Evolutionary conservation across 1,140 invertebrate genomes (phyloP), one percentile per base, ranked within the genome.

Genomic region (Cherax quadricarinatus): DNA sequence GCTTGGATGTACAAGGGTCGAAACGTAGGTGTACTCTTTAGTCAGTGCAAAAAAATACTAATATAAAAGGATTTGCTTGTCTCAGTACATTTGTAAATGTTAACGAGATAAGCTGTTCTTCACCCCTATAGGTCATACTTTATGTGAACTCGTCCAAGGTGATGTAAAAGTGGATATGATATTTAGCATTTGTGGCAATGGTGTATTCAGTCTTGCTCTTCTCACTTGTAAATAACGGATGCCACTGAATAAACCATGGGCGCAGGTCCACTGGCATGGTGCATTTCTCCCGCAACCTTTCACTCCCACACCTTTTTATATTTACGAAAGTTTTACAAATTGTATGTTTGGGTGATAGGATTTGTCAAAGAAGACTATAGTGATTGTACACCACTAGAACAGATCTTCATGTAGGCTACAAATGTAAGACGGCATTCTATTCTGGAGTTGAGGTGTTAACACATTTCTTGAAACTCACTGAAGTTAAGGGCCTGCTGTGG

Each of bases 141-240:
- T 91, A 86, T 91, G 85, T 91, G 90, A 91, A 91, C 70, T 91
- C 90, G 90, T 91, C 90, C 90, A 91, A 91, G 84, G 85, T 91
- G 90, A 91, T 91, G 90, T 91, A 70, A 90, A 91, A 91, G 90
- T 81, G 85, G 90, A 91, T 91, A 91, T 79, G 70, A 91, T 91
- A 91, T 91, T 91, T 91, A 91, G 90, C 80, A 83, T 90, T 90
- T 90, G 88, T 90, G 89, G 89, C 91, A 92, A 92, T 92, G 91
- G 91, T 92, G 81, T 92, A 92, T 92, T 92, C 91, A 92, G 91
- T 88, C 86, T 88, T 92, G 90, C 90, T 91, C 90, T 92, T 92
- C 60, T 92, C 91, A 92, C 91, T 83, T 92, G 91, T 92, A 92
- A 83, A 92, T 92, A 92, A 88, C 80, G 51, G 79, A 82, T 84